These are phyloP conservation scores for Zygaena filipendulae DNA, from an alignment of 2,888 invertebrate genomes.

Conservation along the genomic window DNA sequence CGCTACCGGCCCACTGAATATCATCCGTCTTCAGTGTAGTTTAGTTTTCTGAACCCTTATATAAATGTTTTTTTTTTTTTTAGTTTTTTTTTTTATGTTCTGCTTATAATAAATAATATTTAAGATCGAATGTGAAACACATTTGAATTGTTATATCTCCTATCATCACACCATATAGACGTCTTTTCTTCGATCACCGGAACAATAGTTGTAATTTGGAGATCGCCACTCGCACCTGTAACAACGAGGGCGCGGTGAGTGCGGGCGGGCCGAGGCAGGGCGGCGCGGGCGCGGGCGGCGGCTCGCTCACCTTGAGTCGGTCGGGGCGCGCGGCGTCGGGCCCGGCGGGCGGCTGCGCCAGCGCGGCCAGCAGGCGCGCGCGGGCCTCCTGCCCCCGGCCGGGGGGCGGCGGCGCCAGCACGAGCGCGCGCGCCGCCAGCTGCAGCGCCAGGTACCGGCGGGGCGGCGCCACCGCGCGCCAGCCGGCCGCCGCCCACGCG, in stretches of 20 bases:
- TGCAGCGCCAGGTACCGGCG: slow-evolving; percentile 6
- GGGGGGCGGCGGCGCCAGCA: slow-evolving; percentile 7
- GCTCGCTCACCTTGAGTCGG: slow-evolving; percentile 14
- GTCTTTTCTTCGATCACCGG: slow-evolving; percentile 4
- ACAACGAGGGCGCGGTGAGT: neutral
- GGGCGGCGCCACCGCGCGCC: slow-evolving; percentile 13
- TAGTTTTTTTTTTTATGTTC: too few relatives aligned
- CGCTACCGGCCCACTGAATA: too few relatives aligned
- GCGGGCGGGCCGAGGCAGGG: neutral
- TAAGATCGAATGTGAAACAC: too few relatives aligned
- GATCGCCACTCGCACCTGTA: slow-evolving; percentile 23
- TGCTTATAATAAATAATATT: too few relatives aligned
- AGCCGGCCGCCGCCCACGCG: too few relatives aligned
- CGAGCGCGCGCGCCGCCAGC: slow-evolving; percentile 8
- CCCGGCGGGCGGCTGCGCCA: slow-evolving; percentile 6
- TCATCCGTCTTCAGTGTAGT: too few relatives aligned
- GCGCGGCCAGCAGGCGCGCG: too few relatives aligned
- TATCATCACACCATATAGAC: too few relatives aligned
- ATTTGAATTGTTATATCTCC: too few relatives aligned
- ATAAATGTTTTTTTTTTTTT: too few relatives aligned
- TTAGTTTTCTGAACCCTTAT: too few relatives aligned
- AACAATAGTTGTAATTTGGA: slow-evolving; percentile 25
- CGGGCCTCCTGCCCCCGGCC: neutral
- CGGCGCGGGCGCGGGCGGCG: neutral
- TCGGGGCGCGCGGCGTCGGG: slow-evolving; percentile 11